Evolutionary conservation across 2,797 vertebrate genomes (phyloP).

Genomic region (Cirrhinus mrigala): DNA sequence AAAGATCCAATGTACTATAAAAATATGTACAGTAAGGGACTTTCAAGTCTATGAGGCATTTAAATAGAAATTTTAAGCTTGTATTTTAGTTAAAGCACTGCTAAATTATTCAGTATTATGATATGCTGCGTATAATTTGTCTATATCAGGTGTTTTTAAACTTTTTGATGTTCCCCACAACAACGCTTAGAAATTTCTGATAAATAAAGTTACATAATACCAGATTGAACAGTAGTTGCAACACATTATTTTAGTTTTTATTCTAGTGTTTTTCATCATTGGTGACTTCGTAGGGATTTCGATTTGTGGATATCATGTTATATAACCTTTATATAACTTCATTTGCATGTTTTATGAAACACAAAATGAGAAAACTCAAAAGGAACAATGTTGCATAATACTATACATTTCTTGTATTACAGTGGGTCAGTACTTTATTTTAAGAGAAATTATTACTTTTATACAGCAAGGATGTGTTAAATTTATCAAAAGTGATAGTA

Average conservation of each 20-base stretch:
- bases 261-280: background rate
- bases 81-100: background rate
- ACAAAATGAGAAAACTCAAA: background rate
- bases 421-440: background rate
- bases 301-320: background rate
- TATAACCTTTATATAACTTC: background rate
- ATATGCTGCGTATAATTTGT: background rate
- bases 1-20: background rate
- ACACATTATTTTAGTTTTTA: background rate
- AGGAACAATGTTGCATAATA: background rate
- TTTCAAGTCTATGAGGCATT: background rate
- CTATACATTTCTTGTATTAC: too few species aligned
- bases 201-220: background rate
- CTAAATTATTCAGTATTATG: background rate
- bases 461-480: too few species aligned
- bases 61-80: background rate
- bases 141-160: slow-evolving; percentile 17
- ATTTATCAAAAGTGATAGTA: background rate
- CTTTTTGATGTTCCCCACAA: background rate
- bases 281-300: background rate
- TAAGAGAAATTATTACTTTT: background rate
- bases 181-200: background rate
- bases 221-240: background rate
- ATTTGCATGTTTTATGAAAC: background rate
- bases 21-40: background rate